phyloP scores from a whole-genome alignment of 2,888 invertebrate genomes.

The Leptinotarsa juncta region DNA sequence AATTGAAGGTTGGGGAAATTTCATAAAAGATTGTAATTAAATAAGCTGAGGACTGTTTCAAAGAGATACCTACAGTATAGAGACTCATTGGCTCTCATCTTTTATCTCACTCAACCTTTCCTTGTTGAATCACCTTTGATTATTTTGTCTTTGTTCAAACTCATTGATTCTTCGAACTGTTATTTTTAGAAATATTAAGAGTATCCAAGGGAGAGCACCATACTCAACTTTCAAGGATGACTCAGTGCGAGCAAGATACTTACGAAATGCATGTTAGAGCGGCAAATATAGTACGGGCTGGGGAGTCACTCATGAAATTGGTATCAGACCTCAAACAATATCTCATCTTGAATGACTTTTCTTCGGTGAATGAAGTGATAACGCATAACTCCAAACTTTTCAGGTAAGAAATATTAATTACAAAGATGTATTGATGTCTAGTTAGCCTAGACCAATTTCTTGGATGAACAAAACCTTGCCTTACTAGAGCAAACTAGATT shows the following conservation, averaged over 20 bases:
- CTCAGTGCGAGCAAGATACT: slow-evolving; percentile 94
- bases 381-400: slow-evolving; percentile 92
- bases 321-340: slow-evolving; percentile 99
- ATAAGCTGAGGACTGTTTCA: too few species aligned
- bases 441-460: too few species aligned
- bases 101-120: background rate
- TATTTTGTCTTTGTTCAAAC: background rate
- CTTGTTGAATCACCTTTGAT: background rate
- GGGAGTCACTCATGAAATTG: slow-evolving; percentile 96
- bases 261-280: slow-evolving; percentile 98
- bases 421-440: too few species aligned
- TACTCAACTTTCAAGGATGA: slow-evolving; percentile 88
- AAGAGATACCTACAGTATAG: too few species aligned
- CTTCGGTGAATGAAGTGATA: slow-evolving; percentile 97
- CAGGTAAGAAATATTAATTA: slow-evolving; percentile 54
- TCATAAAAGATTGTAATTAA: too few species aligned
- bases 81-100: too few species aligned
- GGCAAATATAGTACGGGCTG: slow-evolving; percentile 95
- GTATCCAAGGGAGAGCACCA: slow-evolving; percentile 91
- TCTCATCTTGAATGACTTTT: slow-evolving; percentile 96
- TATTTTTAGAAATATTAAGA: slow-evolving; percentile 82
- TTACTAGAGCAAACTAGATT: background rate
- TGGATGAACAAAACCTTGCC: too few species aligned
- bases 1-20: too few species aligned
- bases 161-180: background rate